Percentiles rank a stretch among this genome's conserved stretches.
Evolutionary conservation across 2,797 vertebrate species (phyloP).

Genomic region (Delichon dasypus): DNA sequence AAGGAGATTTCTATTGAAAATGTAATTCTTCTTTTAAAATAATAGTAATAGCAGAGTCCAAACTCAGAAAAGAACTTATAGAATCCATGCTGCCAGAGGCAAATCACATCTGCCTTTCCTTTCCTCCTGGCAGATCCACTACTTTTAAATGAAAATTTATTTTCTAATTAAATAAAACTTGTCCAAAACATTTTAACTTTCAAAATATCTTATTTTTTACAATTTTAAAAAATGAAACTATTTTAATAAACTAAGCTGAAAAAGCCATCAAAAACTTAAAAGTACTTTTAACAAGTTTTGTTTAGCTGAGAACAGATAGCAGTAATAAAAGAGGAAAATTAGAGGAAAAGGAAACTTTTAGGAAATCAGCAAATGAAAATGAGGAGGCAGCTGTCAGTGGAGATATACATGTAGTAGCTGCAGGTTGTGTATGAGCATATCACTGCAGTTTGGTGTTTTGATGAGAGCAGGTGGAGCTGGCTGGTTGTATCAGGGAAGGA

Average conservation of each 20-base stretch:
- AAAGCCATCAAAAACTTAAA: background rate
- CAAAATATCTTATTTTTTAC: background rate
- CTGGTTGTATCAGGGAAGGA: background rate
- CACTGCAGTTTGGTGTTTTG: background rate
- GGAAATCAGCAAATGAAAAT: background rate
- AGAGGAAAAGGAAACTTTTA: background rate
- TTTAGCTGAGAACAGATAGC: background rate
- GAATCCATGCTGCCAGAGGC: background rate
- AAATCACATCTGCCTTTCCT: background rate
- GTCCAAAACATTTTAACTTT: background rate
- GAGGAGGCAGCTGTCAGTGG: background rate
- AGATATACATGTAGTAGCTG: background rate
- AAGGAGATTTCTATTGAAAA: background rate
- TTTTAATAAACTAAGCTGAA: background rate
- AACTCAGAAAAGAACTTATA: background rate
- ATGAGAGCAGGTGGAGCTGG: background rate
- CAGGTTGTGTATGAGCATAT: accelerated
- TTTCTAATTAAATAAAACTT: background rate
- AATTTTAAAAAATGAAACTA: background rate
- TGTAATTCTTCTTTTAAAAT: background rate
- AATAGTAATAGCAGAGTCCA: background rate
- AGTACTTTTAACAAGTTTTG: accelerated
- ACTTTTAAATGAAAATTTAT: background rate
- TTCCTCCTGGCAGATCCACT: background rate
- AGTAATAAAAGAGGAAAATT: background rate